Base-by-base conservation (phyloP, 2,113 vertebrate genomes). In the Podarcis raffonei region DNA sequence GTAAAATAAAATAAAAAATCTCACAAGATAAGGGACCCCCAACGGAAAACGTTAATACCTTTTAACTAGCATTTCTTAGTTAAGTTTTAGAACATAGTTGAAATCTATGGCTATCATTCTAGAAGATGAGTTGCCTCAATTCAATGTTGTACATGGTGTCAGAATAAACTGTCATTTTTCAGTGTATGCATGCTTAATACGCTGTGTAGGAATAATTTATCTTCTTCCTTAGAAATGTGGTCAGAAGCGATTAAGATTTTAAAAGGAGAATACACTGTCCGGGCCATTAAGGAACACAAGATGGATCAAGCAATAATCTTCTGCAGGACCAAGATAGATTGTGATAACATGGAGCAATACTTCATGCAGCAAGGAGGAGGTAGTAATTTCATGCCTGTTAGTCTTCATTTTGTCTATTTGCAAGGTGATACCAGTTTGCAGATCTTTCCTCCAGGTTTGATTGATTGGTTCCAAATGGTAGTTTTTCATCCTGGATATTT, bases 281-380 rank as follows among this genome's bases (percentile, higher is more conserved):
- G 97, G 1, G 99, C 99, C 81, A 98, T 99, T 91, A 99, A 98
- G 93, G 99, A 99, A 66, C 99, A 99, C 95, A 99, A 99, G 96
- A 99, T 99, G 99, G 99, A 99, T 93, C 98, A 99, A 96, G 99
- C 99, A 74, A 99, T 99, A 92, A 93, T 99, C 92, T 99, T 99
- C 97, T 99, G 99, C 92, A 97, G 99, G 90, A 99, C 99, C 88
- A 99, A 99, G 96, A 98, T 99, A 13, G 99, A 99, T 96, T 99
- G 99, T 87, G 99, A 99, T 95, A 99, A 99, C 94, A 96, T 99
- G 98, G 99, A 99, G 90, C 98, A 98, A 85, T 97, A 99, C 93
- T 98, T 99, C n/a, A 97, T 99, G 85, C 98, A 99, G 11, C 98
- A 99, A 89, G 99, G 99, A 2, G 99, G 99, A 97, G 99, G 99